phyloP scores from a whole-genome alignment of 2,888 invertebrate genomes.

The Xestia sexstrigata region DNA sequence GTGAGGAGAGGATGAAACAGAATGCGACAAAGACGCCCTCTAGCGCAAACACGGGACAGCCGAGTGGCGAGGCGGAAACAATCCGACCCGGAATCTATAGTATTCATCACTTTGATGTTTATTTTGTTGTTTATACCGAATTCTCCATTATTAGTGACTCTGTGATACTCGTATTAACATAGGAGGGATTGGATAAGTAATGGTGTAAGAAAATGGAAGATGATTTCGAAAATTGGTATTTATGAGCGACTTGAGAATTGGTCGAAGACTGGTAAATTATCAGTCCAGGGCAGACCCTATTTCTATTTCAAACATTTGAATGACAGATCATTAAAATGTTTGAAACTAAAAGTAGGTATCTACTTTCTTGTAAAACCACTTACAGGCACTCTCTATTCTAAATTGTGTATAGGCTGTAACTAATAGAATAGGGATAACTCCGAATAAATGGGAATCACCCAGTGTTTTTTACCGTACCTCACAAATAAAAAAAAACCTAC shows the following conservation, averaged over 20 bases:
- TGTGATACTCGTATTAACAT: background rate
- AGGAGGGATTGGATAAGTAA: background rate
- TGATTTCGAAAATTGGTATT: background rate
- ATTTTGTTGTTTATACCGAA: conserved; percentile 56
- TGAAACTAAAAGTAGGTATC: background rate
- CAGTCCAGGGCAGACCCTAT: background rate
- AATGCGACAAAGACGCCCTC: conserved; percentile 55
- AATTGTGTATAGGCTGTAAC: background rate
- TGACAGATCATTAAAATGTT: background rate
- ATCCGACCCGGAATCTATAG: conserved; percentile 55
- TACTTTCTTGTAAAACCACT: background rate
- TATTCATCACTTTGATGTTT: conserved; percentile 61
- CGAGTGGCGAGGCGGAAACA: conserved; percentile 51
- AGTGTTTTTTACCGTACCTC: no score
- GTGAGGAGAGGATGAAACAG: conserved; percentile 52
- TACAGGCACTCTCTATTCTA: background rate
- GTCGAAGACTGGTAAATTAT: background rate
- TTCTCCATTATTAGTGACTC: conserved; percentile 13
- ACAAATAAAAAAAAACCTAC: background rate
- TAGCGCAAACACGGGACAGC: conserved; percentile 50
- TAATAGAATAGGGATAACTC: background rate
- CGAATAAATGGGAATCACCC: background rate
- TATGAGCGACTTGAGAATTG: background rate
- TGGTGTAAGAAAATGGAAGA: background rate
- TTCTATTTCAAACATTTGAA: no score